Evolutionary conservation across 2,888 invertebrate genomes (phyloP).

Genomic region (Chymomyza fuscimana): DNA sequence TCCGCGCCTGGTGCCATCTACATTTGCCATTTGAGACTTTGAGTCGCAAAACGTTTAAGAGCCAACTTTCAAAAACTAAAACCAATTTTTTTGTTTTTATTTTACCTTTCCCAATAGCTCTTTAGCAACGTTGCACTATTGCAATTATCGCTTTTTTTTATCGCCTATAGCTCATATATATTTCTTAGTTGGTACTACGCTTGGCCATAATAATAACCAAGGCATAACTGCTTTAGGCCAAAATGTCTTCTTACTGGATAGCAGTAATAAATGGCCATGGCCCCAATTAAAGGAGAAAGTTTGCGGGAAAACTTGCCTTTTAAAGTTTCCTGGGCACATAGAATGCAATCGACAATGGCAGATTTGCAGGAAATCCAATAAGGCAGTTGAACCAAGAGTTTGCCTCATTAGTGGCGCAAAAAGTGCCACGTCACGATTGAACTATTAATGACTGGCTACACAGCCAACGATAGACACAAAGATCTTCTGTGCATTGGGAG

Average conservation of each 20-base stretch:
- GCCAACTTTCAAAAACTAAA: neutral
- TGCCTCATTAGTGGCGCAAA: conserved; percentile 57
- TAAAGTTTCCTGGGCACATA: conserved; percentile 35
- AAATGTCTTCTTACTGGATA: conserved; percentile 25
- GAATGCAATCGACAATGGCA: conserved; percentile 11
- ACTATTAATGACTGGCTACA: conserved; percentile 48
- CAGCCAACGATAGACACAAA: conserved; percentile 6
- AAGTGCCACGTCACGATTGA: conserved; percentile 71
- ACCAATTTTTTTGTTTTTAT: neutral
- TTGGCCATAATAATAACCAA: conserved; percentile 31
- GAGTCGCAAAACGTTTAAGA: neutral
- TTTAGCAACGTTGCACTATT: neutral
- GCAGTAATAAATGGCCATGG: conserved; percentile 47
- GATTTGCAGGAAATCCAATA: conserved; percentile 39
- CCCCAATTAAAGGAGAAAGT: conserved; percentile 59
- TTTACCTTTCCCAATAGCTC: neutral
- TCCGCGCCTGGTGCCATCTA: neutral
- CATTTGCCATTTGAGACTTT: too few relatives aligned
- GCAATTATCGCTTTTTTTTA: neutral
- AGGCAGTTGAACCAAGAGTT: conserved; percentile 26
- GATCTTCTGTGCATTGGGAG: conserved; percentile 32
- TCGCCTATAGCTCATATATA: neutral
- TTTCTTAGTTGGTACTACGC: neutral
- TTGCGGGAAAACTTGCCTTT: conserved; percentile 28
- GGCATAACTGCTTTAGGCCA: conserved; percentile 17